Base-by-base conservation (phyloP, 2,888 invertebrate genomes). In the Steinernema scapterisci region DNA sequence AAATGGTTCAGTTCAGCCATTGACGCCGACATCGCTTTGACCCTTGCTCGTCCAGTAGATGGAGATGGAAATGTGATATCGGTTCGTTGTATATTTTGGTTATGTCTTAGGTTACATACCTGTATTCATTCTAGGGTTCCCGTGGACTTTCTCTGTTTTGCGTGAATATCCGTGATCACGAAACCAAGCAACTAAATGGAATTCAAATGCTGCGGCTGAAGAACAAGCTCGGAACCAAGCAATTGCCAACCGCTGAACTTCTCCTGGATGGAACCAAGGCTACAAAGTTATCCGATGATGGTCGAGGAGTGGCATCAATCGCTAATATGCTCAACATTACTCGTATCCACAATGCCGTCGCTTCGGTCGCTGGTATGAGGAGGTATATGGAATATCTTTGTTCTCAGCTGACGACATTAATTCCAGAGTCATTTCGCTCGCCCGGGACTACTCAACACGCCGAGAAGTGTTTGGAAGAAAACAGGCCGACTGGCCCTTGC, bases 1-100 rank as follows among this genome's bases (percentile, higher is more conserved):
- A 91, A 91, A 83, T 91, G 91, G 91, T 91, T 91, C 85, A 89
- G 90, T 46, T 91, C 91, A 1, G 91, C 91, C 16, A 90, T 90
- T 11, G 91, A 91, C 85, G 88, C 91, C 3, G 90, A 91, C 82
- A 90, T 91, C 85, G 87, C 90, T 1, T 87, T 91, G 73, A 90
- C 91, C 1, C 83, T 91, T 75, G 91, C 90, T 1, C 84, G 90
- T 70, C 86, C 89, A n/a, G 87, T 88, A 1, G 88, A 89, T 78
- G 78, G 81, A 19, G 82, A 89, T 74, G 89, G 89, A 71, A 75
- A 85, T 46, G 75, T 78, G 9, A 75, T 76, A 13, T 74, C 78
- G 78, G 85, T 79, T n/a, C n/a, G n/a, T n/a, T 72, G 43, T 38
- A 54, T 74, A 44, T 21, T 16, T 38, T 6, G 9, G 9, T 3